These are phyloP conservation scores for Apis florea DNA, from an alignment of 1,140 invertebrate species.

Conservation along the genomic window DNA sequence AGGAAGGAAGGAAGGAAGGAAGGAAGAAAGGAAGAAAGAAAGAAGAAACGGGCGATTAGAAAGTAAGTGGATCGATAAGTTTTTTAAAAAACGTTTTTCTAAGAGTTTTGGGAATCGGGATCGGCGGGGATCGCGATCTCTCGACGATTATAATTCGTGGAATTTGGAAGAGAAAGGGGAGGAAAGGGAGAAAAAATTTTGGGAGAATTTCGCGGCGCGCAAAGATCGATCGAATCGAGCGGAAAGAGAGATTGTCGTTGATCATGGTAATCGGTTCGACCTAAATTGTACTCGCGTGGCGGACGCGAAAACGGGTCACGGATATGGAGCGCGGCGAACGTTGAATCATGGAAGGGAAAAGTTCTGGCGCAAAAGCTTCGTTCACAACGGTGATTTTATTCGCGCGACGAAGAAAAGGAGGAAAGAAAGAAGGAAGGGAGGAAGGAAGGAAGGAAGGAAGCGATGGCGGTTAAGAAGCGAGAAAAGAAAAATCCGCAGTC, in stretches of 20 bases:
- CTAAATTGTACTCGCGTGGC: slow-evolving; percentile 36
- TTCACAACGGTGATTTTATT: too few species aligned
- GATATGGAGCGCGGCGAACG: background rate
- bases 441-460: background rate
- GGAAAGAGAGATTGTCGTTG: background rate
- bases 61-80: slow-evolving; percentile 4
- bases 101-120: background rate
- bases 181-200: background rate
- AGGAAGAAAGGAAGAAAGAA: too few species aligned
- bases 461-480: background rate
- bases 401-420: background rate
- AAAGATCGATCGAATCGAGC: background rate
- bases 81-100: background rate
- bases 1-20: background rate
- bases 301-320: slow-evolving; percentile 9
- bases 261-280: slow-evolving; percentile 15
- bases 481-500: slow-evolving; percentile 23
- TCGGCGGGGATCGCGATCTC: too few species aligned
- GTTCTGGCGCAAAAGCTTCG: too few species aligned
- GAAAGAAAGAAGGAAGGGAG: background rate
- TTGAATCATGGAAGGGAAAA: too few species aligned
- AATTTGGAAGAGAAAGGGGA: background rate
- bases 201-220: background rate
- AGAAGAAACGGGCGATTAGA: background rate
- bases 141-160: too few species aligned